Evolutionary conservation across 1,140 invertebrate species (phyloP).

Genomic region (Brachionus koreanus): DNA sequence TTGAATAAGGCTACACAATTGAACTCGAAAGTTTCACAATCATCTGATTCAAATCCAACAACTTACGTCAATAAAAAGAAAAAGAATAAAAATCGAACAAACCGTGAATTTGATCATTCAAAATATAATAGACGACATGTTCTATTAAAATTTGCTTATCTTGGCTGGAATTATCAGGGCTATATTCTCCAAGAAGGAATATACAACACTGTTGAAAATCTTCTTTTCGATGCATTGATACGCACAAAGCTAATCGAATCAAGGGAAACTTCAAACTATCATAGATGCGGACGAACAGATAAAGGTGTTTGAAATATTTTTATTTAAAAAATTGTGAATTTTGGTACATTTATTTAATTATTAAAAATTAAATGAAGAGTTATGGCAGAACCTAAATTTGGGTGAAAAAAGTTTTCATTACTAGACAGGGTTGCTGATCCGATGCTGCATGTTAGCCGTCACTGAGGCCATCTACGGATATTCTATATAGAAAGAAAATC

Average conservation of each 20-base stretch:
- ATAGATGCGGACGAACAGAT: conserved; percentile 45
- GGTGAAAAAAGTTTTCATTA: no score
- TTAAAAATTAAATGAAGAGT: no score
- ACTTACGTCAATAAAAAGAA: conserved; percentile 24
- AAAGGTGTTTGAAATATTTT: conserved; percentile 1
- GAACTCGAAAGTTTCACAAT: not conserved
- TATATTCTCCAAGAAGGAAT: conserved; percentile 40
- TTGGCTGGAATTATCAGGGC: conserved; percentile 44
- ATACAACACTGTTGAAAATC: conserved; percentile 36
- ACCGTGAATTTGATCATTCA: conserved; percentile 22
- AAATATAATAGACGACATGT: conserved; percentile 20
- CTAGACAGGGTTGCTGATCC: no score
- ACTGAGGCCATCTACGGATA: no score
- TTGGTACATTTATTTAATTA: no score
- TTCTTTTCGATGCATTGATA: conserved; percentile 44
- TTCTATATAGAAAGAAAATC: no score
- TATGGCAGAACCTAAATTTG: no score
- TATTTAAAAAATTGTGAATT: not conserved
- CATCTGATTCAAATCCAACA: not conserved
- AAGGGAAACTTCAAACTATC: conserved; percentile 40
- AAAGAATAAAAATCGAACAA: not conserved
- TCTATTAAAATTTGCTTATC: conserved; percentile 36
- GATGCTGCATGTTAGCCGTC: no score
- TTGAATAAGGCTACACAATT: conserved; percentile 12
- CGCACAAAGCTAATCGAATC: conserved; percentile 31